phyloP scores from a whole-genome alignment of 2,113 vertebrate species.

The Asarcornis scutulata region DNA sequence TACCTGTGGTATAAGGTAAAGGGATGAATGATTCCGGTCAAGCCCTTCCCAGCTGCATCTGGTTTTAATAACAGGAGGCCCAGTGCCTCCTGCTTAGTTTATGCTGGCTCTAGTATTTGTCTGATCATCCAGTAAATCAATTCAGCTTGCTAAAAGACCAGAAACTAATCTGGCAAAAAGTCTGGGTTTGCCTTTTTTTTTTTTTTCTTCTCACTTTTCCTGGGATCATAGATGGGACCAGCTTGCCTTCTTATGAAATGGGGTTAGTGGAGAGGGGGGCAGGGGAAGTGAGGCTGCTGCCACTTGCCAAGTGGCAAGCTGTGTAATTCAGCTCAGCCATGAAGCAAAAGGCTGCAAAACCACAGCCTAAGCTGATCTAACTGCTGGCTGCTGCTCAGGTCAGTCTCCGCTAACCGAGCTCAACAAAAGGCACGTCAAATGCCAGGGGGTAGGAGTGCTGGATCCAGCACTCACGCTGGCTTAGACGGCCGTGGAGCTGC shows the following conservation, averaged over 20 bases:
- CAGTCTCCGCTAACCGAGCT: background rate
- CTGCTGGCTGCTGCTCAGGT: background rate
- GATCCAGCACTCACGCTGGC: background rate
- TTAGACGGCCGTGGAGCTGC: accelerated
- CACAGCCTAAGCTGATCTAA: background rate
- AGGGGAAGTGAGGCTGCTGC: background rate
- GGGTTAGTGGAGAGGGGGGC: background rate
- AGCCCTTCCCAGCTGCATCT: background rate
- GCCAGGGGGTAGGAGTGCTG: background rate
- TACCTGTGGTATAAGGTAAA: conserved; percentile 6
- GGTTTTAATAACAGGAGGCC: background rate
- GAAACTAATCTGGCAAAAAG: background rate
- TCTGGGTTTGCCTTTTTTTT: background rate
- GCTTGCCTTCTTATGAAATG: background rate
- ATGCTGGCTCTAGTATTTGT: conserved; percentile 19
- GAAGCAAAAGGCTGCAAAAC: background rate
- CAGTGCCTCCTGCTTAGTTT: background rate
- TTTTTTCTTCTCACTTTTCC: background rate
- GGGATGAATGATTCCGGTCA: background rate
- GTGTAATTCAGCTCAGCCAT: background rate
- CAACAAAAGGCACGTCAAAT: background rate
- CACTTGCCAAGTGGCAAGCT: background rate
- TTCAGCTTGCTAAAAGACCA: background rate
- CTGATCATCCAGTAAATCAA: conserved; percentile 20
- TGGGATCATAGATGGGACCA: background rate